Evolutionary conservation across 1,140 invertebrate species (phyloP).

Genomic region (Pemphigus obesinymphae): DNA sequence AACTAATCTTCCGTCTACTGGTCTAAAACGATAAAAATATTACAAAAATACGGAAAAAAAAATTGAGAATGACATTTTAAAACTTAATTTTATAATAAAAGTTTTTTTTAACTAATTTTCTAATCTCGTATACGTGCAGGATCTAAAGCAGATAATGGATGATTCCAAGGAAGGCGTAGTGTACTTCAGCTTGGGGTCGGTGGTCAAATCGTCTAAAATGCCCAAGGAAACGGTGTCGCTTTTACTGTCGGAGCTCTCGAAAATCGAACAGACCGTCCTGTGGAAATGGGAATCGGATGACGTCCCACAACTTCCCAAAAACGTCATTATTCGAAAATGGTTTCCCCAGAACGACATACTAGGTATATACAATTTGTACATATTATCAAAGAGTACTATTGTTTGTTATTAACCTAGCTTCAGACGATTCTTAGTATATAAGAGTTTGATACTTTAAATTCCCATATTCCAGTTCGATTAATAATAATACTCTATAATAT

Average conservation of each 20-base stretch:
- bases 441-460: neutral
- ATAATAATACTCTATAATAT: too few relatives aligned
- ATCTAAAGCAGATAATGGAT: slow-evolving; percentile 8
- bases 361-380: slow-evolving; percentile 56
- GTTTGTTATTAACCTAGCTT: neutral
- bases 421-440: too few relatives aligned
- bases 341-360: slow-evolving; percentile 61
- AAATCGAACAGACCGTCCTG: slow-evolving; percentile 55
- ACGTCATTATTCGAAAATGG: slow-evolving; percentile 60
- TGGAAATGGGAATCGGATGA: slow-evolving; percentile 58
- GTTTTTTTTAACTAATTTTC: neutral
- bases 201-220: slow-evolving; percentile 45
- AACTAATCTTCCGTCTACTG: too few relatives aligned
- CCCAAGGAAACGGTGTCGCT: slow-evolving; percentile 45
- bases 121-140: neutral
- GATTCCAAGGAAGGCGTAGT: slow-evolving; percentile 48
- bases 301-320: slow-evolving; percentile 52
- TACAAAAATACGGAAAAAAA: too few relatives aligned
- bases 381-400: neutral
- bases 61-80: too few relatives aligned
- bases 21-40: too few relatives aligned
- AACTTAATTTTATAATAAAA: too few relatives aligned
- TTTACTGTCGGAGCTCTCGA: slow-evolving; percentile 48
- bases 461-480: too few relatives aligned
- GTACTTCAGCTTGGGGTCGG: slow-evolving; percentile 51